Base-by-base conservation (phyloP, 2,888 invertebrate species). In the Drosophila mulleri region DNA sequence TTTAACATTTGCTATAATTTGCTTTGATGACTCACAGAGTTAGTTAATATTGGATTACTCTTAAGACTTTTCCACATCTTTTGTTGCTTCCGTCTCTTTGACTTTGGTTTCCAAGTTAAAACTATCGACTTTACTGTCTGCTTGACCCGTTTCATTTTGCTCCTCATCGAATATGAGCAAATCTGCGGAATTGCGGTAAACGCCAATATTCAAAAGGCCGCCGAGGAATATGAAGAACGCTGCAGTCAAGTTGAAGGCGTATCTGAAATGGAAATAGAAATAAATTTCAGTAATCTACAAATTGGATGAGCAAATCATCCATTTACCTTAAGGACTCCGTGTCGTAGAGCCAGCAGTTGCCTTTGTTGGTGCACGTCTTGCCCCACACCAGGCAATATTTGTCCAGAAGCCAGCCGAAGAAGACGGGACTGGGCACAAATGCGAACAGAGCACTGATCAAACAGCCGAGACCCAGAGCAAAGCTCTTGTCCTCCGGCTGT, bases 301-400 rank as follows among this genome's bases (percentile, higher is more conserved):
- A 16, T 12, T 23, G 2, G 2, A 18, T 9, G 14, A 50, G 0
- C 2, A 11, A 58, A 11, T 16, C 9, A 12, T 0, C 8, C 1
- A 8, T 16, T 50, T 77, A 91, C 91, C 93, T 89, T 63, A 96
- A 92, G 1, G 94, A 93, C 79, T 94, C 93, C 16, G 95, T 95
- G 84, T 96, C 95, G 90, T 96, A 96, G 3, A 96, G 93, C 96
- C 96, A 96, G 89, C 96, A 96, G 84, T 96, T 96, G 64, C 96
- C 96, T 54, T 94, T 94, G 52, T 94, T 94, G 6, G 94, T 93
- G 83, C 96, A 96, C 8, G 95, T 95, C 89, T 95, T 95, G 6
- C 96, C 96, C 96, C 96, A 96, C n/a, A 96, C 95, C 52, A 95
- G 91, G 83, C 96, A 96, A 4, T 95, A 94, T 50, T 77, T 83